These are phyloP conservation scores for Halcyon leucocephala DNA, from an alignment of 2,797 vertebrate species.

Conservation along the genomic window DNA sequence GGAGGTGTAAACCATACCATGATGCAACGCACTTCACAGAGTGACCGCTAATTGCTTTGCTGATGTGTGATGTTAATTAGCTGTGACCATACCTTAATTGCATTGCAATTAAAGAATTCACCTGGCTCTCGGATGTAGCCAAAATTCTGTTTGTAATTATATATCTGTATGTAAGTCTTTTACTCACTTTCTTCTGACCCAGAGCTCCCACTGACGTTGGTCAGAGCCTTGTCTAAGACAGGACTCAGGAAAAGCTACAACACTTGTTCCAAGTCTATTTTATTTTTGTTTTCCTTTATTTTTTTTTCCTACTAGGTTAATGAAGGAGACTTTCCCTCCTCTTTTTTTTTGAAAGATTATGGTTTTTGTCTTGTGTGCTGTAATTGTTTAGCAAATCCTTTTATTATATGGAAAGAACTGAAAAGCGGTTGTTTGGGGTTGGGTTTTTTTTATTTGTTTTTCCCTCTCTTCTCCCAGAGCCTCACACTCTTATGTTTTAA, in stretches of 20 bases:
- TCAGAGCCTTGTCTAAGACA: neutral
- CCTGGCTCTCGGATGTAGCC: constrained; percentile 57
- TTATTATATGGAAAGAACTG: neutral
- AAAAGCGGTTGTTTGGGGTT: neutral
- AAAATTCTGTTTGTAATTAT: neutral
- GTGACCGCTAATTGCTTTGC: constrained; percentile 46
- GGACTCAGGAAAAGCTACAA: neutral
- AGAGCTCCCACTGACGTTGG: neutral
- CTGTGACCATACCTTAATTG: constrained; percentile 34
- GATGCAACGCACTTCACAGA: constrained; percentile 55
- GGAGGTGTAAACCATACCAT: neutral
- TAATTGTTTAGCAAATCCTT: neutral
- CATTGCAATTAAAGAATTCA: constrained; percentile 67
- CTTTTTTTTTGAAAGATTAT: neutral
- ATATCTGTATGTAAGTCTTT: neutral
- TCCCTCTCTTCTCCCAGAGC: neutral
- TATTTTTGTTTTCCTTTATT: neutral
- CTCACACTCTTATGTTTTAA: neutral
- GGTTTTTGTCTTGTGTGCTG: neutral
- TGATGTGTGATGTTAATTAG: constrained; percentile 62
- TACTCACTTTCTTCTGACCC: constrained; percentile 10
- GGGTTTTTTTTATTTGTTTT: neutral
- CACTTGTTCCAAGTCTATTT: neutral
- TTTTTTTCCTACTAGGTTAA: neutral
- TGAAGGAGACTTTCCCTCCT: neutral